Percentiles rank a stretch among this genome's conserved stretches.
These are phyloP conservation scores for Cheilosia vulpina DNA, from an alignment of 2,888 invertebrate genomes.

Conservation along the genomic window DNA sequence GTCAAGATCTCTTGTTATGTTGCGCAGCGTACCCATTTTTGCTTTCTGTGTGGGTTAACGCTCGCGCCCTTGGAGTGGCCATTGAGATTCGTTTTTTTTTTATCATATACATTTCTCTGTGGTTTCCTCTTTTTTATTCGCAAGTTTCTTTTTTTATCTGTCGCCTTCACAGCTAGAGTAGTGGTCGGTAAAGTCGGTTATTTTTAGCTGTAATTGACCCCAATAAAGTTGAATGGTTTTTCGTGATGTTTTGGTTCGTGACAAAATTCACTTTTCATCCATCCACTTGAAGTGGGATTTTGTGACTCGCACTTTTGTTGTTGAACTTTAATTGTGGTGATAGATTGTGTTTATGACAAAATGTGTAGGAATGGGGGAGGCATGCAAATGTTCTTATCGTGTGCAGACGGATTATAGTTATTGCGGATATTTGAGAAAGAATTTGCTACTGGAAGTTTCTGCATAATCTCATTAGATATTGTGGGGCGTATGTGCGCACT, in stretches of 20 bases:
- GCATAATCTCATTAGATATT: too few relatives aligned
- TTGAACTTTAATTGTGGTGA: background rate
- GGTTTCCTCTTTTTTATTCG: constrained; percentile 1
- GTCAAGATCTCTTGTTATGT: constrained; percentile 39
- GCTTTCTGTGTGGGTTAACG: background rate
- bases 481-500: too few relatives aligned
- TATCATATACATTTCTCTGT: constrained; percentile 3
- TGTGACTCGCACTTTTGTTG: too few relatives aligned
- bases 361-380: too few relatives aligned
- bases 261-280: constrained; percentile 58
- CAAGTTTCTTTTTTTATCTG: constrained; percentile 13
- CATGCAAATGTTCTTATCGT: too few relatives aligned
- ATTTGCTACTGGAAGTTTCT: too few relatives aligned
- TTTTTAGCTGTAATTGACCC: constrained; percentile 58
- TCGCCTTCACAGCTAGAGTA: constrained; percentile 9
- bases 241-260: constrained; percentile 47
- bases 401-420: too few relatives aligned
- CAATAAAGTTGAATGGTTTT: constrained; percentile 44
- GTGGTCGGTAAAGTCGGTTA: constrained; percentile 20
- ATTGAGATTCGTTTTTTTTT: constrained; percentile 24
- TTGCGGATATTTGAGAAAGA: too few relatives aligned
- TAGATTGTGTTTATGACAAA: background rate
- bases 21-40: constrained; percentile 13
- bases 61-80: constrained; percentile 44
- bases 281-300: background rate